Evolutionary conservation across 2,113 vertebrate species (phyloP).

Genomic region (Ochotona princeps): DNA sequence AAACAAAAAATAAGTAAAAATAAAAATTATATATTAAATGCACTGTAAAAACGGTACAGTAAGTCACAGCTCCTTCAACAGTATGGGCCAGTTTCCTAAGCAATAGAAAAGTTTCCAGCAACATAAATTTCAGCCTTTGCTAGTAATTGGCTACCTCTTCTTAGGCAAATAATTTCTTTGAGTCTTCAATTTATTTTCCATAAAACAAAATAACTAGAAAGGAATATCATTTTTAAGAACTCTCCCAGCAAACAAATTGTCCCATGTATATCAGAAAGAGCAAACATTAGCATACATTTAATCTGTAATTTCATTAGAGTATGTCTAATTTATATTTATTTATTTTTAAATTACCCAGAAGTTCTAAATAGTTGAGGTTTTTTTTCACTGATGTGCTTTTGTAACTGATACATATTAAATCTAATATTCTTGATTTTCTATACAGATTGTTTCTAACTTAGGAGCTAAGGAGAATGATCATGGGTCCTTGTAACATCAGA

Average conservation of each 20-base stretch:
- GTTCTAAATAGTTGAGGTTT: not conserved
- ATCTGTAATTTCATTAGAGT: not conserved
- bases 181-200: conserved; percentile 40
- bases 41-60: not conserved
- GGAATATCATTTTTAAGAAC: conserved; percentile 5
- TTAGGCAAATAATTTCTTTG: conserved; percentile 3
- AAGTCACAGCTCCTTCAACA: not conserved
- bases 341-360: conserved; percentile 12
- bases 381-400: not conserved
- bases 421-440: not conserved
- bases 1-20: too few species aligned
- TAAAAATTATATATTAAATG: not conserved
- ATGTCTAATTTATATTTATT: not conserved
- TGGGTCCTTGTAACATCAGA: not conserved
- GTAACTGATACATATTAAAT: not conserved
- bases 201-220: not conserved
- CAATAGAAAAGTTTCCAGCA: not conserved
- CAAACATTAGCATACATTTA: not conserved
- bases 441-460: not conserved
- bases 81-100: not conserved
- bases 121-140: not conserved
- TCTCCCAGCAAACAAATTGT: not conserved
- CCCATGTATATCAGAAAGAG: conserved; percentile 13
- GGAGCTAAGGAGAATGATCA: not conserved
- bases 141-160: not conserved